Base-by-base conservation (phyloP, 2,888 invertebrate species). In the Drosophila peninsularis region DNA sequence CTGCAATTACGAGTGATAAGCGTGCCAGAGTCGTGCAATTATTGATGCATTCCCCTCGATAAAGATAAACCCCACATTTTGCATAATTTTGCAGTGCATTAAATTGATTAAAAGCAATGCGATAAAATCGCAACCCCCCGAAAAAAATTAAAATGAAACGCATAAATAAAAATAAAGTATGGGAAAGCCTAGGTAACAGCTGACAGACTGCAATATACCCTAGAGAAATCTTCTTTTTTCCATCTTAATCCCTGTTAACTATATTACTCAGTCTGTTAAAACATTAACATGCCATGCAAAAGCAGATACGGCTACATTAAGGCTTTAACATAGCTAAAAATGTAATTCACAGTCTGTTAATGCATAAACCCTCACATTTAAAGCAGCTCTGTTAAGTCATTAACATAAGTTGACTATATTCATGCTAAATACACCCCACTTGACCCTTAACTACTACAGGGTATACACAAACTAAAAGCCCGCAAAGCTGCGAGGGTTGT, bases 121-220 rank as follows among this genome's bases (percentile, higher is more conserved):
- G 87, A 89, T 89, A 70, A 79, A 82, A 88, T 90, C 88, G 82
- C 83, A 88, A 90, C 90, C 89, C 90, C 71, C 71, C 3, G 3
- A 42, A 17, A 17, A 42, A 63, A 57, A 56, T 47, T 30, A 17
- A 47, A 32, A 6, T 19, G 47, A 66, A 63, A 64, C 36, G 52
- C 14, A 37, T 36, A 50, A 58, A 56, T 36, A 27, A n/a, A 49
- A 36, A 11, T 10, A 56, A 60, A 55, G 32, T n/a, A 32, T 39
- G 24, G 39, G 14, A 13, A 13, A 19, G 2, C 2, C 13, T 6
- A 13, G 13, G 5, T 5, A 4, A 1, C 3, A 14, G 4, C 11
- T 34, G 34, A 5, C 21, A 14, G 60, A 57, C 60, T 42, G 0
- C 0, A 3, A 58, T 2, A 54, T 57, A 63, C 76, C 47, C 58